A percentile compares a stretch with the other conserved stretches of the same genome.
phyloP scores from a whole-genome alignment of 2,797 vertebrate genomes.

The Uromys caudimaculatus region DNA sequence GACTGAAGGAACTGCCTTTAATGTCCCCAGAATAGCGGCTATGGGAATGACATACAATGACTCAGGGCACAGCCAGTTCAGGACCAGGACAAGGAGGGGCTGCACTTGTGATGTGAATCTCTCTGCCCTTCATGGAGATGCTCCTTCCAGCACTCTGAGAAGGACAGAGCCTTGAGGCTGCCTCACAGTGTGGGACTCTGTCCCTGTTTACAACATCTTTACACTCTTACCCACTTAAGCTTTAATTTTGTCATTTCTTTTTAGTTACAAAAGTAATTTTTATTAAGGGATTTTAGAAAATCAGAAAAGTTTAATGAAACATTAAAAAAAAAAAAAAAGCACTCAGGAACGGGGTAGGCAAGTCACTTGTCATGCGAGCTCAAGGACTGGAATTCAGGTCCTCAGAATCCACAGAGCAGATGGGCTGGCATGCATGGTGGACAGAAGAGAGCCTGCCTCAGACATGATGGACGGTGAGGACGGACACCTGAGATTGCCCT shows the following conservation, averaged over 20 bases:
- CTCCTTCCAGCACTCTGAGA: neutral
- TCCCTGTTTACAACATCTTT: neutral
- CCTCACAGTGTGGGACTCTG: neutral
- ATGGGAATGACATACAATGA: neutral
- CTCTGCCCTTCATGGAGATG: neutral
- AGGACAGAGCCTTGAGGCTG: neutral
- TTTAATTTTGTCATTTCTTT: neutral
- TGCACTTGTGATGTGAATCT: neutral
- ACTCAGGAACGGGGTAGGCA: neutral
- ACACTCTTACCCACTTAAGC: neutral
- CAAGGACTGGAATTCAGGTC: neutral
- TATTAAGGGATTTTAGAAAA: constrained; percentile 36
- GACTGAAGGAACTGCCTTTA: neutral
- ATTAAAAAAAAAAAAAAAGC: neutral
- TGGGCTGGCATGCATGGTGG: neutral
- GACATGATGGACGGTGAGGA: neutral
- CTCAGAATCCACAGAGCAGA: neutral
- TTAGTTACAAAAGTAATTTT: constrained; percentile 1
- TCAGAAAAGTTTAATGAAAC: constrained; percentile 17
- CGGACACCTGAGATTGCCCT: neutral
- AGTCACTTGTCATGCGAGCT: neutral
- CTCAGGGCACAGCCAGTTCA: too few relatives aligned
- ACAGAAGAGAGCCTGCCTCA: neutral
- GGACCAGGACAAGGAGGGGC: neutral
- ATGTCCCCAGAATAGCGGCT: neutral